phyloP scores from a whole-genome alignment of 2,888 invertebrate species.

The Malthinus seriepunctatus region DNA sequence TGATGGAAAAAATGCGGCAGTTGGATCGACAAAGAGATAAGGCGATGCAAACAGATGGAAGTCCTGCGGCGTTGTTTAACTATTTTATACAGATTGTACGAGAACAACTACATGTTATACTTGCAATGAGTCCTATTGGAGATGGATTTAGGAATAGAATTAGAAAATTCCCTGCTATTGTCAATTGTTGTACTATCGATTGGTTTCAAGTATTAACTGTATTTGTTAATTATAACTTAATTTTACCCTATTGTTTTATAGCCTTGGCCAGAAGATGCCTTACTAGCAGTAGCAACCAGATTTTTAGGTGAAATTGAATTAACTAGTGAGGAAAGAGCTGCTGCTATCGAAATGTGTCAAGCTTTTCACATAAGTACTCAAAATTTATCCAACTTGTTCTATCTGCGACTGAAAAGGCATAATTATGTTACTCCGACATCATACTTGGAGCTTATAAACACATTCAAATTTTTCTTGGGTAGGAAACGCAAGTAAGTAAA shows the following conservation, averaged over 20 bases:
- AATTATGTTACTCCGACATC: slow-evolving; percentile 95
- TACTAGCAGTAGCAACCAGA: slow-evolving; percentile 83
- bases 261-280: slow-evolving; percentile 93
- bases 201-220: slow-evolving; percentile 83
- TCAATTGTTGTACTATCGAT: slow-evolving; percentile 95
- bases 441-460: slow-evolving; percentile 88
- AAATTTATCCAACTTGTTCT: slow-evolving; percentile 68
- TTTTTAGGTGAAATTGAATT: slow-evolving; percentile 82
- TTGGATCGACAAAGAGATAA: slow-evolving; percentile 88
- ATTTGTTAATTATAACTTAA: not conserved
- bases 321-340: slow-evolving; percentile 70
- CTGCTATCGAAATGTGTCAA: slow-evolving; percentile 88
- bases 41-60: slow-evolving; percentile 89
- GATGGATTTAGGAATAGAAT: slow-evolving; percentile 80
- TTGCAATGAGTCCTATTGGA: slow-evolving; percentile 91
- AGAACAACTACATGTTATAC: slow-evolving; percentile 86
- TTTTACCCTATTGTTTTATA: slow-evolving; percentile 44
- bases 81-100: slow-evolving; percentile 86
- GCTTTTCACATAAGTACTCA: slow-evolving; percentile 86
- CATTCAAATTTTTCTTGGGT: slow-evolving; percentile 78
- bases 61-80: slow-evolving; percentile 86
- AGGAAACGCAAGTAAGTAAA: slow-evolving; percentile 73
- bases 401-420: slow-evolving; percentile 67
- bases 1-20: slow-evolving; percentile 91
- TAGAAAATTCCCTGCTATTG: slow-evolving; percentile 88